Base-by-base conservation (phyloP, 2,888 invertebrate species). In the Disparrhopalites patrizii region DNA sequence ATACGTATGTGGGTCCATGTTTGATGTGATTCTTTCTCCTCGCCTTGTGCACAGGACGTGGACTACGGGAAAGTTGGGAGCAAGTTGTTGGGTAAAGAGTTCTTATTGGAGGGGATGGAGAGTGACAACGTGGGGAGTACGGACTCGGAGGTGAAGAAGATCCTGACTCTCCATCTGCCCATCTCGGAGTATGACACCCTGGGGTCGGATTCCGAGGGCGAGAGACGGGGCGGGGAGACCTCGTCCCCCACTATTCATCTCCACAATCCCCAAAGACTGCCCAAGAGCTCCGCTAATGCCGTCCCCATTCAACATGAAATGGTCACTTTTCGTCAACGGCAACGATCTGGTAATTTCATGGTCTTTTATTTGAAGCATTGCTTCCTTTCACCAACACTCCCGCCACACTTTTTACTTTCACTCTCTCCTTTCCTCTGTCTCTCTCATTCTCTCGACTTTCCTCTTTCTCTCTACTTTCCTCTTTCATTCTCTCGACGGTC, bases 111-210 rank as follows among this genome's bases (percentile, higher is more conserved):
- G 38, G 61, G 58, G 1, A 70, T 65, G 60, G 77, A 93, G 85
- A 90, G 90, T 83, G 91, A 91, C 87, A 91, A 91, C 87, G 86
- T 91, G 87, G 91, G 92, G 83, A 91, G 91, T 81, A 91, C 91
- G 85, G 91, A 92, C 86, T 91, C 91, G 82, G 91, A 92, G 86
- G 90, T 90, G 84, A 90, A 90, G 87, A 90, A 90, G 87, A 90
- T 90, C 85, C 82, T 90, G 87, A 89, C 90, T 81, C 88, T 90
- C 83, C 90, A 90, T 86, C 88, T 90, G 85, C 90, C 90, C 83
- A 90, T 90, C 87, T 52, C 31, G 33, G 60, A 60, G n/a, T 65
- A 65, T 40, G 92, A 92, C 84, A 87, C 87, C 78, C 83, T 87
- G 78, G 88, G 87, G 78, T 87, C 87, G 80, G 88, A 88, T 81